Percentiles rank a stretch among this genome's conserved stretches.
These are phyloP conservation scores for Entomobrya multifasciata DNA, from an alignment of 2,888 invertebrate species.

Conservation along the genomic window DNA sequence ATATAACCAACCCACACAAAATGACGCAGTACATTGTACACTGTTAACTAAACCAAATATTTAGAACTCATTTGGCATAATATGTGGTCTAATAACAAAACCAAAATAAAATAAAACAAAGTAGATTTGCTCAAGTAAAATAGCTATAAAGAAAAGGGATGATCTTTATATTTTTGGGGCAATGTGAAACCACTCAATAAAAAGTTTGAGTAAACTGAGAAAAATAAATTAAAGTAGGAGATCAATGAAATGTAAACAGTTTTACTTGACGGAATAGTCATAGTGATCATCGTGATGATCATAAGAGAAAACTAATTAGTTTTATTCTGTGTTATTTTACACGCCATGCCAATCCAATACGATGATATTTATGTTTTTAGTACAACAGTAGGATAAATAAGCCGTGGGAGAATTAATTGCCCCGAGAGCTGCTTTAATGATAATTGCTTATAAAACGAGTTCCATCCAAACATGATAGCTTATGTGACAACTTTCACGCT, in stretches of 20 bases:
- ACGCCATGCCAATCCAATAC: not conserved
- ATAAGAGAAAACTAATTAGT: conserved; percentile 13
- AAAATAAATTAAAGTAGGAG: not conserved
- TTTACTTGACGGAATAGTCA: no score
- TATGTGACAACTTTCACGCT: not conserved
- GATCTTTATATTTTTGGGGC: not conserved
- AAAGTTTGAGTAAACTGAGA: not conserved
- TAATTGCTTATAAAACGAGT: not conserved
- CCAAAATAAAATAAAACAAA: no score
- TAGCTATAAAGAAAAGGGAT: no score
- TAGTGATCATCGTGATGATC: not conserved
- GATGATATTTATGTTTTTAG: no score
- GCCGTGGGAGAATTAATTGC: conserved; percentile 5
- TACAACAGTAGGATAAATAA: not conserved
- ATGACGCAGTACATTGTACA: no score
- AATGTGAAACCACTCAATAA: not conserved
- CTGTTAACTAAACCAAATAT: no score
- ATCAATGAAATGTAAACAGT: not conserved
- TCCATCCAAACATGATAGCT: not conserved
- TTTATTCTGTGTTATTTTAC: no score
- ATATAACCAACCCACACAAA: not conserved
- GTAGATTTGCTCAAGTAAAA: no score
- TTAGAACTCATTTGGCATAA: no score
- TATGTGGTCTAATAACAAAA: not conserved
- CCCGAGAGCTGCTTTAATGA: not conserved